A percentile compares a stretch with the other conserved stretches of the same genome.
Conservation (phyloP, 2,888 invertebrate genomes). For the Caenorhabditis angaria region DNA sequence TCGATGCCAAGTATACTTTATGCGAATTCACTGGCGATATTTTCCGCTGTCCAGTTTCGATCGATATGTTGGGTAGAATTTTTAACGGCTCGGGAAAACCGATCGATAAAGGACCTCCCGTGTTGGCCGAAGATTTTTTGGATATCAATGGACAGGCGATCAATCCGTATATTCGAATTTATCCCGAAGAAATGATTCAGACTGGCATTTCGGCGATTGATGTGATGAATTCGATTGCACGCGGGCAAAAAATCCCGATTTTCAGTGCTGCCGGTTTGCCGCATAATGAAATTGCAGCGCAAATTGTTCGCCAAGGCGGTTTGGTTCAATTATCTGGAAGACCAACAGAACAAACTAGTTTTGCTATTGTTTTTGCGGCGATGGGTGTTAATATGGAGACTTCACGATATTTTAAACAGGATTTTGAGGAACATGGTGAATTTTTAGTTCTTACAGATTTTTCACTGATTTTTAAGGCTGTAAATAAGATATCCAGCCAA, state of each 20-base stretch:
- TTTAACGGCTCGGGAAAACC: slow-evolving; percentile 99
- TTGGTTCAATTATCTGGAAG: slow-evolving; percentile 74
- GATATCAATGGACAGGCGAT: slow-evolving; percentile 98
- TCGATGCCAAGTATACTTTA: slow-evolving; percentile 96
- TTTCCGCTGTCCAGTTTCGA: slow-evolving; percentile 93
- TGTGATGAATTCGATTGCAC: slow-evolving; percentile 99
- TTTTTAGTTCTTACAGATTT: too few species aligned
- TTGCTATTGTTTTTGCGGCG: slow-evolving; percentile 99
- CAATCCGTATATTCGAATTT: slow-evolving; percentile 99
- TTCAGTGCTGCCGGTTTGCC: slow-evolving; percentile 99
- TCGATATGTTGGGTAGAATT: slow-evolving; percentile 97
- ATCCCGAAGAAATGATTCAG: slow-evolving; percentile 99
- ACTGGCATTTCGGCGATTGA: slow-evolving; percentile 97
- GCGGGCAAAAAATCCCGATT: slow-evolving; percentile 95
- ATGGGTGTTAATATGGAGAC: slow-evolving; percentile 90
- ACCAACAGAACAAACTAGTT: slow-evolving; percentile 81
- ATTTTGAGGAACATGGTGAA: slow-evolving; percentile 79
- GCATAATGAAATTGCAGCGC: slow-evolving; percentile 84
- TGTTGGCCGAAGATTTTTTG: slow-evolving; percentile 94
- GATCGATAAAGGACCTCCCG: slow-evolving; percentile 92
- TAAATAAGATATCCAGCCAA: background rate
- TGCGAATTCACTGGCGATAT: slow-evolving; percentile 99
- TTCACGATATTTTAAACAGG: slow-evolving; percentile 98
- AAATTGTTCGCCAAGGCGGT: slow-evolving; percentile 88
- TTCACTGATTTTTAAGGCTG: background rate